Conservation (phyloP, 2,888 invertebrate species). For the Escarpia spicata region DNA sequence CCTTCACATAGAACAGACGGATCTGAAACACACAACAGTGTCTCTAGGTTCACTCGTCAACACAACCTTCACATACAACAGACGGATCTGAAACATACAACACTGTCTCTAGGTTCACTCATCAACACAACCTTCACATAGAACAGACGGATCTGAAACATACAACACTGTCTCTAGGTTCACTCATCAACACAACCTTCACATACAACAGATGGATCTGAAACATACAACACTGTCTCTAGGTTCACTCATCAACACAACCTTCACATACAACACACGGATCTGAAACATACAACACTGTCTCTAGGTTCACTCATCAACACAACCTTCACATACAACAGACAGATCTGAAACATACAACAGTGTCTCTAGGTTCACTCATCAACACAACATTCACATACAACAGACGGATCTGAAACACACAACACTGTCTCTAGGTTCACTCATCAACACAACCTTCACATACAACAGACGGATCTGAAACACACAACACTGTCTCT, state of each 20-base stretch:
- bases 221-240: neutral
- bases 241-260: neutral
- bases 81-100: neutral
- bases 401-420: neutral
- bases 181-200: neutral
- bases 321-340: neutral
- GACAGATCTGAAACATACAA: too few relatives aligned
- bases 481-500: neutral
- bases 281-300: neutral
- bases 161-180: neutral
- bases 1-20: neutral
- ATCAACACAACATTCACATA: neutral
- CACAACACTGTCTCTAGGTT: too few relatives aligned
- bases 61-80: neutral
- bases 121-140: neutral
- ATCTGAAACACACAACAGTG: neutral
- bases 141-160: neutral
- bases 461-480: neutral
- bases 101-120: neutral
- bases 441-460: neutral
- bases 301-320: neutral
- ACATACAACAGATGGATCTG: neutral
- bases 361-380: neutral
- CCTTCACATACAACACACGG: neutral
- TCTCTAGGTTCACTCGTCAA: neutral